Conservation (phyloP, 2,113 vertebrate species). For the Psettodes erumei region DNA sequence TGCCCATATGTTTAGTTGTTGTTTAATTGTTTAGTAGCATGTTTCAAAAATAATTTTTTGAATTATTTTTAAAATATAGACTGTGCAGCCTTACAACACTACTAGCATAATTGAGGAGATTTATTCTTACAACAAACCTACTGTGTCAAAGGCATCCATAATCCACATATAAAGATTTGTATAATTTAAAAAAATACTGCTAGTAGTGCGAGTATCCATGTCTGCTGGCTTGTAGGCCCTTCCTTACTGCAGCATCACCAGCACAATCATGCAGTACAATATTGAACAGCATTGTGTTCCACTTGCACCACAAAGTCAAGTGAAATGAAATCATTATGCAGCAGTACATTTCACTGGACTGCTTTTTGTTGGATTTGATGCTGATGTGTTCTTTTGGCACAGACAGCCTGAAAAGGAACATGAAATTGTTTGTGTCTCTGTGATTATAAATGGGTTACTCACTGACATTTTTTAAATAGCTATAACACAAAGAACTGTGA, state of each 20-base stretch:
- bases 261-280: background rate
- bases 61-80: too few relatives aligned
- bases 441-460: background rate
- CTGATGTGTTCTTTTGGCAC: background rate
- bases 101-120: background rate
- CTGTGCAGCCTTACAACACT: too few relatives aligned
- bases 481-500: background rate
- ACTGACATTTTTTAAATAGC: background rate
- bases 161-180: background rate
- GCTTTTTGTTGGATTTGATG: background rate
- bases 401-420: background rate
- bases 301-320: background rate
- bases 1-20: too few relatives aligned
- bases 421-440: background rate
- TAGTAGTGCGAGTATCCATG: background rate
- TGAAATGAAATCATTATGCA: background rate
- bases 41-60: too few relatives aligned
- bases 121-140: background rate
- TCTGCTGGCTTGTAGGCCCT: background rate
- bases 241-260: conserved; percentile 1
- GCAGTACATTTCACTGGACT: background rate
- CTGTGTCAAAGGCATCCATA: background rate
- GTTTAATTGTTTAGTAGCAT: too few relatives aligned
- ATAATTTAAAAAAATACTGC: too few relatives aligned
- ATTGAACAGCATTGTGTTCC: conserved; percentile 4